These are phyloP conservation scores for Eristalinus sepulchralis DNA, from an alignment of 2,888 invertebrate species.

Conservation along the genomic window DNA sequence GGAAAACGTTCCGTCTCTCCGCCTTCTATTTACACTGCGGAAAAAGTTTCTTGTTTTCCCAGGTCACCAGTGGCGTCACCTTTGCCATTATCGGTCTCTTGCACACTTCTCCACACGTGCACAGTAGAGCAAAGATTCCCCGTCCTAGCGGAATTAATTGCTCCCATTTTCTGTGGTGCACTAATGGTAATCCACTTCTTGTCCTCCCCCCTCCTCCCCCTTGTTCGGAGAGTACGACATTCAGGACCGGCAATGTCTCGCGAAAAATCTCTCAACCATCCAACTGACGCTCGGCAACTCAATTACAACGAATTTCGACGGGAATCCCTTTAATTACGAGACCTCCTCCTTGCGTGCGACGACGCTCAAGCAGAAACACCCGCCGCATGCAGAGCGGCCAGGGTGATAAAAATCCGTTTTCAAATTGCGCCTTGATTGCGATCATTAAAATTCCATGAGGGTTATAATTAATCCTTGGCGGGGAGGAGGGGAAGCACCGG, in stretches of 20 bases:
- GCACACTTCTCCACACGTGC: neutral
- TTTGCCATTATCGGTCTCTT: neutral
- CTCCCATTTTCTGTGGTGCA: neutral
- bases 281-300: neutral
- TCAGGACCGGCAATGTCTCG: neutral
- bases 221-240: neutral
- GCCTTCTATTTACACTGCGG: neutral
- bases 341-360: neutral
- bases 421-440: slow-evolving; percentile 54
- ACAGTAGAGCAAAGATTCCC: neutral
- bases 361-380: neutral
- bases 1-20: neutral
- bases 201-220: neutral
- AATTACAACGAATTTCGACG: neutral
- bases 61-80: neutral
- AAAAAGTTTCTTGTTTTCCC: neutral
- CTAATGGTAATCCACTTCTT: neutral
- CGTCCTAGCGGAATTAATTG: neutral
- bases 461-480: slow-evolving; percentile 48
- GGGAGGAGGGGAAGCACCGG: neutral
- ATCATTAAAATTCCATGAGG: slow-evolving; percentile 63
- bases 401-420: slow-evolving; percentile 4
- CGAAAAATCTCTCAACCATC: neutral
- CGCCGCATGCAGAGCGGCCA: neutral
- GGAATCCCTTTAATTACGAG: slow-evolving; percentile 48